phyloP scores from a whole-genome alignment of 2,797 vertebrate species.

The Atherinosoma microstoma region DNA sequence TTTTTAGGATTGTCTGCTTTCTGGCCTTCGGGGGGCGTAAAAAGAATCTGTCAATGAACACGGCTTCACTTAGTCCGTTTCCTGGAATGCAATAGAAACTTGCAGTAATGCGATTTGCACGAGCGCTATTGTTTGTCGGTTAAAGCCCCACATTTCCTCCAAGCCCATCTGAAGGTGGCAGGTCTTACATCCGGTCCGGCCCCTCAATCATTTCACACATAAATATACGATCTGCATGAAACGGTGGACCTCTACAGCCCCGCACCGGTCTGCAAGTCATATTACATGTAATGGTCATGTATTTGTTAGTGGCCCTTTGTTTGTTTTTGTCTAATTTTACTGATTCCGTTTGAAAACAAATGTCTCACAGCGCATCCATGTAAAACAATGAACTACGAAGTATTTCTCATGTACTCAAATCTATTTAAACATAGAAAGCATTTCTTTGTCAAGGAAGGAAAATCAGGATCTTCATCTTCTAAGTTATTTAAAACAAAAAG shows the following conservation, averaged over 20 bases:
- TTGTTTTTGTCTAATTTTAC: background rate
- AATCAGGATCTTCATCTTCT: background rate
- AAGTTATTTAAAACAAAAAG: background rate
- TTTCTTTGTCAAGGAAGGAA: background rate
- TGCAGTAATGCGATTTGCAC: constrained; percentile 43
- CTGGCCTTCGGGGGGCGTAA: background rate
- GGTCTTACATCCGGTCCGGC: constrained; percentile 72
- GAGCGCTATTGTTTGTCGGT: constrained; percentile 74
- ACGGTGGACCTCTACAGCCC: background rate
- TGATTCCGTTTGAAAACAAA: background rate
- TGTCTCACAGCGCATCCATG: background rate
- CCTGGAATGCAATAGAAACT: constrained; percentile 35
- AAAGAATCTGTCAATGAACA: background rate
- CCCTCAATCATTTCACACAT: constrained; percentile 36
- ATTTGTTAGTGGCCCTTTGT: background rate
- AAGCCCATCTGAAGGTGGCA: constrained; percentile 63
- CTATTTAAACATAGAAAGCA: background rate
- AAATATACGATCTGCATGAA: background rate
- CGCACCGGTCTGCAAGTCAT: background rate
- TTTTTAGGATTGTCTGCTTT: constrained; percentile 8
- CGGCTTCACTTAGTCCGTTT: background rate
- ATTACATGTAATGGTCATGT: background rate
- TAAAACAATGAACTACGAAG: background rate
- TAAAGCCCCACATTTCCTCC: constrained; percentile 70
- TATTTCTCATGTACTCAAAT: background rate